Base-by-base conservation (phyloP, 2,113 vertebrate genomes). In the Brienomyrus longianalis region DNA sequence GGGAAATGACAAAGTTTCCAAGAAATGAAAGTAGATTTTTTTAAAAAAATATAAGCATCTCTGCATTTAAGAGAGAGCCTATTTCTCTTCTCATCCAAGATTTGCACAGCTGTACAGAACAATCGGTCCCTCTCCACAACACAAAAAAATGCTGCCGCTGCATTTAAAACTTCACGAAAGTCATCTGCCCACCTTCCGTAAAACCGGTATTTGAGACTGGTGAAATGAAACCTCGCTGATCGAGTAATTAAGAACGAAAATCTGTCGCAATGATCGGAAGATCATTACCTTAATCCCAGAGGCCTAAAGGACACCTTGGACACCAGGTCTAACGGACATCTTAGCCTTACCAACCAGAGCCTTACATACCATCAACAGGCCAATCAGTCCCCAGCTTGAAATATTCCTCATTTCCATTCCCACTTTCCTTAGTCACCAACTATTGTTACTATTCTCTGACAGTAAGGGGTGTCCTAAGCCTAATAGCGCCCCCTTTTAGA, bases 291-390 rank as follows among this genome's bases (percentile, higher is more conserved):
- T 15, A 77, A 88, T 84, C 85, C 56, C 52, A 80, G 43, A 27
- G 15, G 1, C 83, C 90, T 93, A 88, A 94, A 95, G 93, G 93
- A 92, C 92, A 92, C 77, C 74, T 74, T 88, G 87, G 89, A 92
- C 89, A 89, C 50, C 89, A 70, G 86, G 35, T 62, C 86, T 86
- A 1, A 66, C 3, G 59, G n/a, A 10, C 9, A 27, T 3, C 62
- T 31, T 9, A n/a, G n/a, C n/a, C n/a, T n/a, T n/a, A n/a, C n/a
- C n/a, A n/a, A n/a, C n/a, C n/a, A 90, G 91, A 74, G 54, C 59
- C 87, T 90, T 88, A 88, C 91, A 92, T 86, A 89, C 92, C 90
- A 90, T 92, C 91, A 89, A 90, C 87, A 62, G 17, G 91, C 91
- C 91, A 92, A 92, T 23, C 66, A 92, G 89, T 59, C 86, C 77